phyloP scores from a whole-genome alignment of 2,113 vertebrate species.

The Heptranchias perlo region DNA sequence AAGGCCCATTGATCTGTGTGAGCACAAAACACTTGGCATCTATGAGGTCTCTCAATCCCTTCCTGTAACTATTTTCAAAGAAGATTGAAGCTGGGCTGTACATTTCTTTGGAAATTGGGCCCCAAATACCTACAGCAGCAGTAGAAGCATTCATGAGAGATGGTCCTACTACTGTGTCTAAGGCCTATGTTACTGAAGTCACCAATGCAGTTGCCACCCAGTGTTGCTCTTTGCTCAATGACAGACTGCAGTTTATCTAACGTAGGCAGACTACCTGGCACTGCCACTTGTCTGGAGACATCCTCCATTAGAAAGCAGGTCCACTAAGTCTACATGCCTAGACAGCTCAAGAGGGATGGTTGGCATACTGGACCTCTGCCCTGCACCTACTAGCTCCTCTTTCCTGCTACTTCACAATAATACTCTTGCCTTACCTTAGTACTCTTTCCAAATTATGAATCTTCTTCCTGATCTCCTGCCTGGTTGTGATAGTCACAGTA shows the following conservation, averaged over 20 bases:
- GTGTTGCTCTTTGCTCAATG: background rate
- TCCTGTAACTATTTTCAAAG: background rate
- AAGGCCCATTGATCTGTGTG: background rate
- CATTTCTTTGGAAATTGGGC: background rate
- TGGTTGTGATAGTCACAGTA: background rate
- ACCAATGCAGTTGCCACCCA: too few species aligned
- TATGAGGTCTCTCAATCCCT: background rate
- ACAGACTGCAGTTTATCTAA: background rate
- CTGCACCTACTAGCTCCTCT: background rate
- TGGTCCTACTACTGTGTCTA: background rate
- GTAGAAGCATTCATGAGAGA: background rate
- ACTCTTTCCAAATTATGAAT: background rate
- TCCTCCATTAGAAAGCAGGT: background rate
- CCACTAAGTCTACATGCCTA: background rate
- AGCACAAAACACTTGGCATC: background rate
- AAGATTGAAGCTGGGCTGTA: background rate
- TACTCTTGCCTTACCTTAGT: background rate
- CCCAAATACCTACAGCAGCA: background rate
- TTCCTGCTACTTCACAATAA: background rate
- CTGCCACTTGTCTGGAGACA: background rate
- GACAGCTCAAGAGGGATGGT: background rate
- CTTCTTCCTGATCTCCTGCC: background rate
- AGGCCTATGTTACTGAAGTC: background rate
- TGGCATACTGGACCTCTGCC: background rate
- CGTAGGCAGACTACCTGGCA: background rate